phyloP scores from a whole-genome alignment of 2,113 vertebrate genomes.

The Calidris pygmaea region DNA sequence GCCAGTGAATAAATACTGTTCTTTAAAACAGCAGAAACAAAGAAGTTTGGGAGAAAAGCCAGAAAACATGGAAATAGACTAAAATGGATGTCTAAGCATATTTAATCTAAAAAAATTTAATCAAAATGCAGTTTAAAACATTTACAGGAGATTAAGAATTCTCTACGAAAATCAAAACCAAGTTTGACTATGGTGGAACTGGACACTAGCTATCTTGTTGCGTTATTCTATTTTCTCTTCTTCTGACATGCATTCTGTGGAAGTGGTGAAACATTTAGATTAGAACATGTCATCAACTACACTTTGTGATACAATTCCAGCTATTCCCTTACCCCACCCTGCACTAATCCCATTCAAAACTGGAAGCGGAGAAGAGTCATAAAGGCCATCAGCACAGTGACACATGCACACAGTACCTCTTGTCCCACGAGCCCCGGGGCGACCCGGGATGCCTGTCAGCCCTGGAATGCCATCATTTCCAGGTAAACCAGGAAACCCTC shows the following conservation, averaged over 20 bases:
- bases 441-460: slow-evolving; percentile 80
- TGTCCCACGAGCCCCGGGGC: slow-evolving; percentile 82
- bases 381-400: not conserved
- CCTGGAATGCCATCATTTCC: slow-evolving; percentile 86
- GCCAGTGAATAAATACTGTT: not conserved
- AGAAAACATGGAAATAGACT: not conserved
- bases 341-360: not conserved
- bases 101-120: not conserved
- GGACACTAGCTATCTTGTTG: not conserved
- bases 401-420: slow-evolving; percentile 80
- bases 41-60: not conserved
- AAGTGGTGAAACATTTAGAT: not conserved
- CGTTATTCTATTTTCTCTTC: not conserved
- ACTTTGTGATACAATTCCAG: not conserved
- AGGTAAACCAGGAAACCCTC: slow-evolving; percentile 85
- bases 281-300: not conserved
- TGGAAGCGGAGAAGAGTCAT: not conserved
- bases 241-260: rapidly evolving
- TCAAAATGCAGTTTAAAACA: not conserved
- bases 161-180: not conserved
- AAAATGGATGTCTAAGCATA: not conserved
- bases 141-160: not conserved
- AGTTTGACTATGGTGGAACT: not conserved
- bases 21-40: not conserved
- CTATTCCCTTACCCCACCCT: not conserved